Evolutionary conservation across 2,113 vertebrate species (phyloP).

Genomic region (Heptranchias perlo): DNA sequence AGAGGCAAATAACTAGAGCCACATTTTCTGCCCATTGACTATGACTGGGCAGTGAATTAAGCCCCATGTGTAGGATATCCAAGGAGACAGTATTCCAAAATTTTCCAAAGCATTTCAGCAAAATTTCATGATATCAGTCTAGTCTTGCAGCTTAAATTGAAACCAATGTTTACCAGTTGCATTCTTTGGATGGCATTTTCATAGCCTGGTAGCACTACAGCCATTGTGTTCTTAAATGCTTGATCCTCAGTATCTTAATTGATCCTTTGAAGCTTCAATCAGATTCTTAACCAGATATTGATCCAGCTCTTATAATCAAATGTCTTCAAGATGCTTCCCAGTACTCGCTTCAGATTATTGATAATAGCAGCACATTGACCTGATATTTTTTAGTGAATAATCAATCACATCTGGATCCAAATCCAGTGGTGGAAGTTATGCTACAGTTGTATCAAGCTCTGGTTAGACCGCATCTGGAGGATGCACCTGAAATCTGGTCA

Average conservation of each 20-base stretch:
- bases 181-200: background rate
- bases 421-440: background rate
- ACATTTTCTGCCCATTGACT: background rate
- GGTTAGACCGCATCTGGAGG: background rate
- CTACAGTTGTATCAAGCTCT: background rate
- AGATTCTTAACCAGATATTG: background rate
- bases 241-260: background rate
- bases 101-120: background rate
- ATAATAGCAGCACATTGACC: background rate
- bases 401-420: background rate
- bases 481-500: background rate
- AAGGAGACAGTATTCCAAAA: background rate
- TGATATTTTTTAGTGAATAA: background rate
- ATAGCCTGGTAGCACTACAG: background rate
- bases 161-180: background rate
- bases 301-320: background rate
- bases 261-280: background rate
- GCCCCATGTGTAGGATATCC: background rate
- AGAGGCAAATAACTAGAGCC: background rate
- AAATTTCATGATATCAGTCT: background rate
- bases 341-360: background rate
- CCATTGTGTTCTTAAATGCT: background rate
- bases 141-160: background rate
- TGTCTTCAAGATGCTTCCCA: slow-evolving; percentile 2
- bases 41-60: no score